A percentile compares a stretch with the other conserved stretches of the same genome.
Conservation (phyloP, 2,888 invertebrate genomes). For the Latrodectus elegans region DNA sequence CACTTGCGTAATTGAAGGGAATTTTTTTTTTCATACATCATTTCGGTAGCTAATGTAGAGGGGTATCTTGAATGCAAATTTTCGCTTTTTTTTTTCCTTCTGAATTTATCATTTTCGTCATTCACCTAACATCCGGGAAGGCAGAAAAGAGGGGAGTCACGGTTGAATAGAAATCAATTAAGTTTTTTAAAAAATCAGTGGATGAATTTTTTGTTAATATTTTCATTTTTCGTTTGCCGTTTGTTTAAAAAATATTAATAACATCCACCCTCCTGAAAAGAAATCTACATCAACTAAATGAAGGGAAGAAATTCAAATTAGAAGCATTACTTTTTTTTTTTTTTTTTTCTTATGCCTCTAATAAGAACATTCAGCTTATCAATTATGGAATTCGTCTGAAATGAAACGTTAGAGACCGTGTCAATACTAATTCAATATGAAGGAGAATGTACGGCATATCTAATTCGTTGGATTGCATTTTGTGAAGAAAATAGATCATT, state of each 20-base stretch:
- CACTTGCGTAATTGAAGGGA: conserved; percentile 25
- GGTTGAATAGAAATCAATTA: conserved; percentile 22
- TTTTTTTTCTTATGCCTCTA: not conserved
- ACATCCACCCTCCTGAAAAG: not conserved
- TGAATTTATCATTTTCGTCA: not conserved
- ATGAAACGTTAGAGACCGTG: not conserved
- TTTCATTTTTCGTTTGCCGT: not conserved
- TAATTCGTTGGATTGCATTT: no score
- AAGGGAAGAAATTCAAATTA: conserved; percentile 2
- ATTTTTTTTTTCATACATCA: not conserved
- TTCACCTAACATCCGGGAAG: not conserved
- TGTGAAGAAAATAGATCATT: no score
- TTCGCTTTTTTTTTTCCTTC: not conserved
- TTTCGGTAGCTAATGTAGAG: conserved; percentile 21
- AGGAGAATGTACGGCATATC: no score
- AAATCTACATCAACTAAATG: not conserved
- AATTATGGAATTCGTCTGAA: not conserved
- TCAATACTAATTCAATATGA: not conserved
- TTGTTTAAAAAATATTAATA: not conserved
- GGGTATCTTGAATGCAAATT: not conserved
- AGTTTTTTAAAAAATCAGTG: not conserved
- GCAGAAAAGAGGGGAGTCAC: not conserved
- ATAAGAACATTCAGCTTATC: not conserved
- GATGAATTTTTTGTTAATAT: not conserved
- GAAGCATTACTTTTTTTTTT: not conserved